phyloP scores from a whole-genome alignment of 1,140 invertebrate species.

The Drosophila sproati region DNA sequence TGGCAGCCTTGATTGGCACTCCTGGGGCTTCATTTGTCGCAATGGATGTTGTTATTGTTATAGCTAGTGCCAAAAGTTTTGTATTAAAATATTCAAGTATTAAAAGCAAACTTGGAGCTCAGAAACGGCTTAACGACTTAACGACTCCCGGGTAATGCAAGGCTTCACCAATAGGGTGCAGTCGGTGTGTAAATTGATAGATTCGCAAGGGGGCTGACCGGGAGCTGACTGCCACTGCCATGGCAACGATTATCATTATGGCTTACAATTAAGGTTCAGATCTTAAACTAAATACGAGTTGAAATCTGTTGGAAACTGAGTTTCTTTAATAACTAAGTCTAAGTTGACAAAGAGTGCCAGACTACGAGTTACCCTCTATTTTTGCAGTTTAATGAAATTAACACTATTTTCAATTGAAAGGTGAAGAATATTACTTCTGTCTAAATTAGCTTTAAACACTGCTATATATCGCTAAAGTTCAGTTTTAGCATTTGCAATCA shows the following conservation, averaged over 20 bases:
- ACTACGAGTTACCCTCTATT: not conserved
- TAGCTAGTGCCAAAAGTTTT: slow-evolving; percentile 26
- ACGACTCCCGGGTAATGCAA: not conserved
- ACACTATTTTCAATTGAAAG: too few species aligned
- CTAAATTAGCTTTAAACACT: too few species aligned
- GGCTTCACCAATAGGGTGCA: slow-evolving; percentile 15
- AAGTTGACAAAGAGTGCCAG: not conserved
- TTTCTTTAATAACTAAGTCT: not conserved
- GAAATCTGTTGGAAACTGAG: not conserved
- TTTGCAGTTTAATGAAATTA: too few species aligned
- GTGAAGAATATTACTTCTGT: too few species aligned
- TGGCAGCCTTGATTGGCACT: not conserved
- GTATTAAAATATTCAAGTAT: slow-evolving; percentile 69
- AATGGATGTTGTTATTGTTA: not conserved
- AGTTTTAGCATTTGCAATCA: too few species aligned
- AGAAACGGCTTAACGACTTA: slow-evolving; percentile 43
- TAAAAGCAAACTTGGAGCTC: slow-evolving; percentile 48
- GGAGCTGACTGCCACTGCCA: slow-evolving; percentile 20
- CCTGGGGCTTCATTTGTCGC: not conserved
- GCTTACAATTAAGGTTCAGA: slow-evolving; percentile 30
- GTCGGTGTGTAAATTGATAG: slow-evolving; percentile 34
- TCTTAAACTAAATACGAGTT: slow-evolving; percentile 10
- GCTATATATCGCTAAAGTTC: too few species aligned
- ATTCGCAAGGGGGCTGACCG: not conserved
- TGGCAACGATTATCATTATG: slow-evolving; percentile 20